Evolutionary conservation across 1,140 invertebrate genomes (phyloP).

Genomic region (Hydropsyche tenuis): DNA sequence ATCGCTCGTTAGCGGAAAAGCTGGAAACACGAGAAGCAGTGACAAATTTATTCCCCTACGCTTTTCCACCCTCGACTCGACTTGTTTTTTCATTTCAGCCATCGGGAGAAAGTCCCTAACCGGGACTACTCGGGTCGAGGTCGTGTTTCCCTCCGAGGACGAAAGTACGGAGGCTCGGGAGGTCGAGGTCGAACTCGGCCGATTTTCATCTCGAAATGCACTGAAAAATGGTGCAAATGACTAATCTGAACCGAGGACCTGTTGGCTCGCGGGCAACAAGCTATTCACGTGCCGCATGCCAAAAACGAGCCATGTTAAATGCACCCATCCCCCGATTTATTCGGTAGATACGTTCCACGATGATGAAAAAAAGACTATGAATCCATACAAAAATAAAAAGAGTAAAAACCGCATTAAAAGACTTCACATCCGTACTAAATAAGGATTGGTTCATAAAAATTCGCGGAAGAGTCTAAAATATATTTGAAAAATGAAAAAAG

Average conservation of each 20-base stretch:
- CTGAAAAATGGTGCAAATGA: background rate
- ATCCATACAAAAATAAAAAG: too few species aligned
- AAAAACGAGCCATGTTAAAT: too few species aligned
- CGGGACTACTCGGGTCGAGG: background rate
- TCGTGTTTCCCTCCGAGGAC: background rate
- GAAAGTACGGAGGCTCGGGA: background rate
- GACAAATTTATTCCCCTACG: background rate
- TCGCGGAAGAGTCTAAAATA: too few species aligned
- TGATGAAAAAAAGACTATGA: too few species aligned
- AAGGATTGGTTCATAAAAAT: too few species aligned
- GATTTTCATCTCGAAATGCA: too few species aligned
- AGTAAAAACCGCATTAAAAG: too few species aligned
- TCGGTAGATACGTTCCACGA: too few species aligned
- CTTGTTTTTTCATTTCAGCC: background rate
- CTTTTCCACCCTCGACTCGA: background rate
- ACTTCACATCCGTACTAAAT: too few species aligned
- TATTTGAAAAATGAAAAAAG: too few species aligned
- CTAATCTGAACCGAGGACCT: slow-evolving; percentile 3
- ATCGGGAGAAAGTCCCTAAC: background rate
- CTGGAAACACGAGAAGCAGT: background rate
- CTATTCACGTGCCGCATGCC: background rate
- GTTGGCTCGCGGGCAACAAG: slow-evolving; percentile 22
- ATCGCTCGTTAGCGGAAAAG: background rate
- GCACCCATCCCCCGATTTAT: too few species aligned
- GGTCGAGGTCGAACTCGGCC: background rate